Percentiles rank a stretch among this genome's conserved stretches.
Evolutionary conservation across 2,113 vertebrate species (phyloP).

Genomic region (Anoura caudifer): DNA sequence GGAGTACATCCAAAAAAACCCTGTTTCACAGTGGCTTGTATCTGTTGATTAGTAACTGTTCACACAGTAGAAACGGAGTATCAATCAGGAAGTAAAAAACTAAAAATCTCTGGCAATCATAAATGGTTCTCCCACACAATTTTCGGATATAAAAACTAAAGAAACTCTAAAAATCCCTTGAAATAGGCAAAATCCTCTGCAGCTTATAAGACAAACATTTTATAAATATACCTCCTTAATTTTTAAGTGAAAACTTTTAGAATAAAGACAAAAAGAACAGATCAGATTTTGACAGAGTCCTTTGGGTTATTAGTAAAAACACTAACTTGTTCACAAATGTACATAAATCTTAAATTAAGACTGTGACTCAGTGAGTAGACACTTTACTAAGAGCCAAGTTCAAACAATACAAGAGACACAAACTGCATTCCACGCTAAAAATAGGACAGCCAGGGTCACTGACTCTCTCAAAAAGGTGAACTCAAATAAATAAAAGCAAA

Average conservation of each 20-base stretch:
- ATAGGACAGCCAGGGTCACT: background rate
- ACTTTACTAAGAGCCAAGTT: background rate
- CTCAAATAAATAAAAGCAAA: background rate
- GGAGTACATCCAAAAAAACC: too few relatives aligned
- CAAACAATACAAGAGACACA: background rate
- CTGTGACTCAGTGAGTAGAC: background rate
- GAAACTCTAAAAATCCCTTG: background rate
- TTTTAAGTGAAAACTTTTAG: background rate
- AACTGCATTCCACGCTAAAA: background rate
- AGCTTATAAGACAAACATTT: background rate
- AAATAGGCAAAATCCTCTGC: background rate
- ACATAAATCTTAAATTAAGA: background rate
- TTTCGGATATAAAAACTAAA: background rate
- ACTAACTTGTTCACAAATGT: background rate
- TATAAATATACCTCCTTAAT: background rate
- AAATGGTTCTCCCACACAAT: background rate
- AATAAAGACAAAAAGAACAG: background rate
- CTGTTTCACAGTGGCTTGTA: background rate
- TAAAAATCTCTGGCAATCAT: background rate
- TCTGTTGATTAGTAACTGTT: background rate
- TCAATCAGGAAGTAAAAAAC: background rate
- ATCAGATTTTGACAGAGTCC: background rate
- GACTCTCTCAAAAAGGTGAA: conserved; percentile 1
- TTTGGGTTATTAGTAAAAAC: background rate
- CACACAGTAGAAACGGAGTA: background rate